These are phyloP conservation scores for Oreortyx pictus DNA, from an alignment of 2,797 vertebrate species.

Conservation along the genomic window DNA sequence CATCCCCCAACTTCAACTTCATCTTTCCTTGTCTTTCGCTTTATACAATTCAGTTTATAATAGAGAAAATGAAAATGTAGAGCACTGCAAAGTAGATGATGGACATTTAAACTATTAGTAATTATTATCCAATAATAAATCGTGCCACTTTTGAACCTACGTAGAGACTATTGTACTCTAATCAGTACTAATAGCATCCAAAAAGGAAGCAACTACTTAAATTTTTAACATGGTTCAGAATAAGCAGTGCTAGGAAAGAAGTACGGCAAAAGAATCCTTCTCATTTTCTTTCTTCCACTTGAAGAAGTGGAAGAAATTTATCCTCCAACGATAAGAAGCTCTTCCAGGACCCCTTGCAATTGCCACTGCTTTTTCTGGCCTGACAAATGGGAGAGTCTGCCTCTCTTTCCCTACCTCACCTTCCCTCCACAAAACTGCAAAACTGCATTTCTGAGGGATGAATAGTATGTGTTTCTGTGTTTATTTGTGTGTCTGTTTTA, in stretches of 20 bases:
- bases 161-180: not conserved
- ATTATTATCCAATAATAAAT: not conserved
- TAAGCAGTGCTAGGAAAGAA: not conserved
- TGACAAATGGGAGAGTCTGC: not conserved
- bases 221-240: not conserved
- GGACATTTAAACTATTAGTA: not conserved
- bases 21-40: not conserved
- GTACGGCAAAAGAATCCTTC: not conserved
- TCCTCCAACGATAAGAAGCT: not conserved
- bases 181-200: not conserved
- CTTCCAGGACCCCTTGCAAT: no score
- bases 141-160: not conserved
- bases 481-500: not conserved
- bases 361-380: not conserved
- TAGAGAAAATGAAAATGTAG: not conserved
- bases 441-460: not conserved
- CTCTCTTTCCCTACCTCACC: not conserved
- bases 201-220: not conserved
- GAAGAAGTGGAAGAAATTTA: no score
- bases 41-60: not conserved
- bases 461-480: accelerated
- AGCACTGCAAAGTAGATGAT: not conserved
- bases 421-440: not conserved
- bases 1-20: not conserved
- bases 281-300: not conserved